Evolutionary conservation across 1,140 invertebrate species (phyloP).

Genomic region (Agraylea sexmaculata): DNA sequence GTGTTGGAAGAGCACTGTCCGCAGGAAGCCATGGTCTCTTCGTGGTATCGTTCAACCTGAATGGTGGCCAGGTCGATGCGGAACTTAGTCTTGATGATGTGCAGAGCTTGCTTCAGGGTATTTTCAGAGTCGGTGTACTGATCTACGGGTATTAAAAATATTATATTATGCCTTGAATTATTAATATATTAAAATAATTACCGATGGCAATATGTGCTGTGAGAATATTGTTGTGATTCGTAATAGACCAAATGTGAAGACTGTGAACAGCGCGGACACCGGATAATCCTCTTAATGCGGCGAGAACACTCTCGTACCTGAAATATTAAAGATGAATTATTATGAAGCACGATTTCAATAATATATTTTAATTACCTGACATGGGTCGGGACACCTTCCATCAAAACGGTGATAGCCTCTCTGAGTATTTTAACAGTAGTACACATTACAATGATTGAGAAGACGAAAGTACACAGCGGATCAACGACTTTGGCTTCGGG

Average conservation of each 20-base stretch:
- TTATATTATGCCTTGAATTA: not conserved
- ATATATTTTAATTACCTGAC: conserved; percentile 39
- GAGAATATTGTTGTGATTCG: conserved; percentile 56
- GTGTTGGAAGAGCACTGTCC: conserved; percentile 17
- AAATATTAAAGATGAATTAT: not conserved
- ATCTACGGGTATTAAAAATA: conserved; percentile 8
- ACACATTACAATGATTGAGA: conserved; percentile 71
- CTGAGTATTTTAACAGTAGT: conserved; percentile 65
- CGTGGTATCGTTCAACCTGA: conserved; percentile 20
- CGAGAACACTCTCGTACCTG: conserved; percentile 32
- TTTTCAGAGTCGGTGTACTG: conserved; percentile 20
- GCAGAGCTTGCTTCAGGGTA: conserved; percentile 17
- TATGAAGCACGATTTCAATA: not conserved
- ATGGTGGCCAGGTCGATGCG: conserved; percentile 20
- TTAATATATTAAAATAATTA: conserved; percentile 28
- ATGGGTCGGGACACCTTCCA: conserved; percentile 62
- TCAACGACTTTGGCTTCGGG: conserved; percentile 68
- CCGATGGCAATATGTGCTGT: conserved; percentile 65
- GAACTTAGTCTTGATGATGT: conserved; percentile 19
- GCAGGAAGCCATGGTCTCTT: conserved; percentile 19
- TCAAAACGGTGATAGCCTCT: conserved; percentile 63
- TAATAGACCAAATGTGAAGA: conserved; percentile 69
- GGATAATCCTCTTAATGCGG: conserved; percentile 43
- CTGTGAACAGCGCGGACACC: conserved; percentile 69
- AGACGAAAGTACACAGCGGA: conserved; percentile 81